Evolutionary conservation across 2,888 invertebrate species (phyloP), one percentile per base, ranked within the genome.

Genomic region (Megalurothrips usitatus): DNA sequence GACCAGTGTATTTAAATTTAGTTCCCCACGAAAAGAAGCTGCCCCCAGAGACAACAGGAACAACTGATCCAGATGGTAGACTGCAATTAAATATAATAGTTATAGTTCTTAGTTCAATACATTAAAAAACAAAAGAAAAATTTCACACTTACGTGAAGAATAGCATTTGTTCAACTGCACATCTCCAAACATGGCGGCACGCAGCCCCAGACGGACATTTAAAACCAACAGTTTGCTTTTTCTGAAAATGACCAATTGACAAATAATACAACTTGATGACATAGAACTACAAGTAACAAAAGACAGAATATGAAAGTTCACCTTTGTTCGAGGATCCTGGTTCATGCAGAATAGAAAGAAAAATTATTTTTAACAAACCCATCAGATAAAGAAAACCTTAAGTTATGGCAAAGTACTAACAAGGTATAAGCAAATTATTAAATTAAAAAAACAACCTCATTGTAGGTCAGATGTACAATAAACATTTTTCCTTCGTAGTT

Each of bases 401-500:
- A n/a, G n/a, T n/a, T n/a, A n/a, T n/a, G n/a, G n/a, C n/a, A n/a
- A n/a, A n/a, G n/a, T n/a, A n/a, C n/a, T 12, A 79, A 23, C 78
- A 68, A 47, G 26, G 17, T 78, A 68, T 75, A 14, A 81, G 17
- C 43, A 28, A 34, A 78, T 58, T 47, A n/a, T 81, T 1, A 79
- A 43, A 14, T 28, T n/a, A n/a, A n/a, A 82, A 49, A 84, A 86
- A 90, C 91, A 86, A 96, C 97, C 91, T 98, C 97, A 81, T 94
- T 94, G 86, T 96, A 94, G 85, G 94, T 94, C 82, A 97, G 90
- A 88, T 98, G 97, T 81, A 97, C 94, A 84, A 98, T 97, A 86
- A 99, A 97, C 96, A 98, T 98, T 88, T 97, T 95, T 34, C 98
- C 97, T 87, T 98, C 97, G 86, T 96, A 99, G 87, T 98, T 98